Evolutionary conservation across 1,140 invertebrate species (phyloP), one percentile per base, ranked within the genome.

Genomic region (Caenorhabditis tropicalis): DNA sequence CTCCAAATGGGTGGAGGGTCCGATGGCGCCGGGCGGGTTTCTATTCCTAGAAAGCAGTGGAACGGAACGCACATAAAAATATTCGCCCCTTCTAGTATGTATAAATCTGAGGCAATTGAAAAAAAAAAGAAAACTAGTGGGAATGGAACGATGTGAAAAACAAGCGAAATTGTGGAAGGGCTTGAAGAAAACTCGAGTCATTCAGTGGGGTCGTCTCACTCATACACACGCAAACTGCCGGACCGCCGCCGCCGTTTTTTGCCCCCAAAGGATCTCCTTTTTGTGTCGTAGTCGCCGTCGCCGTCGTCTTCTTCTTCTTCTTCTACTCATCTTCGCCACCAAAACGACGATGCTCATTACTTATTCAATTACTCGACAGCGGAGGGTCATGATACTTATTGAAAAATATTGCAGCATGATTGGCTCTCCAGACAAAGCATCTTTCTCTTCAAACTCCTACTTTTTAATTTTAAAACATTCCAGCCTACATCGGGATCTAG

Each of bases 321-420:
- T 24, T 74, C n/a, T 74, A 43, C 65, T 27, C 36, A 31, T 65
- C 58, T 36, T 39, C 33, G 21, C 10, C 58, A 43, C 65, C 65
- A 74, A 74, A 74, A 74, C 65, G 19, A 74, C 65, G 65, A 74
- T 74, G 65, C 65, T 74, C 36, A 74, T 74, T 74, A 74, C 65
- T 74, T 74, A 74, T 74, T 74, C 65, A 74, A 74, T 74, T 74
- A 74, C 65, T 74, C 65, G 36, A 36, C 21, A n/a, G 33, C 36
- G 36, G 65, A 74, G 65, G 33, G 36, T 43, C 65, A 74, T 74
- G 65, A 74, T 74, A 74, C 19, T 43, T 46, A 74, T 74, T 74
- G 65, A 74, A 74, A 74, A 74, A 74, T 43, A 43, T 24, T 74
- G 65, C 36, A 43, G 36, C 36, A 43, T 74, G 65, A 74, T 74